phyloP scores from a whole-genome alignment of 2,888 invertebrate species.

The Coelinius sp. region DNA sequence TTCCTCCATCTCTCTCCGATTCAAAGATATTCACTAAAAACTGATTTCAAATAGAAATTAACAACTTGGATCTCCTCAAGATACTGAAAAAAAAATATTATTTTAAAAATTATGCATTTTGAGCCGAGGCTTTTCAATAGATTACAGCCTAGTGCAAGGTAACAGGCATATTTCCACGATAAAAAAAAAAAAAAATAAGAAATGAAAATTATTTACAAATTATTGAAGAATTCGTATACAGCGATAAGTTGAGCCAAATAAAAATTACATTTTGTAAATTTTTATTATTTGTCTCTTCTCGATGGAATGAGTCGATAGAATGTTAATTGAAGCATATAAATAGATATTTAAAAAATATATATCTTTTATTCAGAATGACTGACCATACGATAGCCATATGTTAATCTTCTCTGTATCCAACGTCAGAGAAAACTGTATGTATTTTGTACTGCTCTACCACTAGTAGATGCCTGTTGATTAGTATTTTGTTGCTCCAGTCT shows the following conservation, averaged over 20 bases:
- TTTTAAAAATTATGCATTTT: slow-evolving; percentile 17
- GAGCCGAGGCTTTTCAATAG: slow-evolving; percentile 20
- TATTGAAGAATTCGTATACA: slow-evolving; percentile 19
- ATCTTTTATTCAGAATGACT: slow-evolving; percentile 58
- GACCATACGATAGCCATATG: slow-evolving; percentile 61
- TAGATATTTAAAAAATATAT: slow-evolving; percentile 14
- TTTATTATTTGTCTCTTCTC: slow-evolving; percentile 1
- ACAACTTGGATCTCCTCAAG: not conserved
- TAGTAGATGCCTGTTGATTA: slow-evolving; percentile 61
- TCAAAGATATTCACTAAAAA: too few species aligned
- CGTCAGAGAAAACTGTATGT: slow-evolving; percentile 77
- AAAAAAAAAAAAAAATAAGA: not conserved
- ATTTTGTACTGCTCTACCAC: slow-evolving; percentile 76
- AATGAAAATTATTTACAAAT: not conserved
- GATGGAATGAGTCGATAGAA: slow-evolving; percentile 25
- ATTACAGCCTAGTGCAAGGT: not conserved
- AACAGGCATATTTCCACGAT: slow-evolving; percentile 11
- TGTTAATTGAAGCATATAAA: slow-evolving; percentile 25
- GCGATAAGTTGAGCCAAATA: slow-evolving; percentile 15
- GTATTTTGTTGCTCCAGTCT: slow-evolving; percentile 73
- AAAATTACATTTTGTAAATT: slow-evolving; percentile 14
- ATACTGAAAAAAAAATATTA: slow-evolving; percentile 8
- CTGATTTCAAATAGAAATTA: not conserved
- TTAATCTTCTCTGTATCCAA: slow-evolving; percentile 63
- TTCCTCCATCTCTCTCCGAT: too few species aligned